phyloP scores from a whole-genome alignment of 2,888 invertebrate species.

The Sclerodermus sp. region DNA sequence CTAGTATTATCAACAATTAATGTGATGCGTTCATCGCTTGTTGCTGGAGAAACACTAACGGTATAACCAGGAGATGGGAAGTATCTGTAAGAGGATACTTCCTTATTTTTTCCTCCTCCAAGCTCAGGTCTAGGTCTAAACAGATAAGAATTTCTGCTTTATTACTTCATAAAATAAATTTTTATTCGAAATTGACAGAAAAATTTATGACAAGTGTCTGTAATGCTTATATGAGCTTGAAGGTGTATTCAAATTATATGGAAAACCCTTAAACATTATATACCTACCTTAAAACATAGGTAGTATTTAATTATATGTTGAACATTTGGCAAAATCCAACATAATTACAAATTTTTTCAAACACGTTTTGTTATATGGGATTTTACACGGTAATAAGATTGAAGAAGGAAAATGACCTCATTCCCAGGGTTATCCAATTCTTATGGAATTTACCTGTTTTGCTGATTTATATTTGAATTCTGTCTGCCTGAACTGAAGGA shows the following conservation, averaged over 20 bases:
- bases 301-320: slow-evolving; percentile 18
- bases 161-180: too few relatives aligned
- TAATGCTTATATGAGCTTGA: too few relatives aligned
- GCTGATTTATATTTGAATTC: slow-evolving; percentile 47
- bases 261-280: too few relatives aligned
- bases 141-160: slow-evolving; percentile 14
- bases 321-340: slow-evolving; percentile 13
- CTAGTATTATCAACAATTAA: slow-evolving; percentile 96
- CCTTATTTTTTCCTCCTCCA: slow-evolving; percentile 45
- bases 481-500: slow-evolving; percentile 61
- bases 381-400: too few relatives aligned
- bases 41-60: slow-evolving; percentile 57
- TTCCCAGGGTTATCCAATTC: too few relatives aligned
- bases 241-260: too few relatives aligned
- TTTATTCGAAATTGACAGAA: too few relatives aligned
- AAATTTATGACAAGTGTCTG: too few relatives aligned
- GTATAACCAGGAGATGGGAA: slow-evolving; percentile 39
- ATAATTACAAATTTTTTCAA: neutral
- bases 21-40: slow-evolving; percentile 78
- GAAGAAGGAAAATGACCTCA: too few relatives aligned
- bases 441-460: slow-evolving; percentile 50
- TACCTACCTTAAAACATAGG: slow-evolving; percentile 28
- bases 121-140: slow-evolving; percentile 47
- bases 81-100: slow-evolving; percentile 18
- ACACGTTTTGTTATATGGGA: too few relatives aligned